phyloP scores from a whole-genome alignment of 2,797 vertebrate genomes.

The Okamejei kenojei region DNA sequence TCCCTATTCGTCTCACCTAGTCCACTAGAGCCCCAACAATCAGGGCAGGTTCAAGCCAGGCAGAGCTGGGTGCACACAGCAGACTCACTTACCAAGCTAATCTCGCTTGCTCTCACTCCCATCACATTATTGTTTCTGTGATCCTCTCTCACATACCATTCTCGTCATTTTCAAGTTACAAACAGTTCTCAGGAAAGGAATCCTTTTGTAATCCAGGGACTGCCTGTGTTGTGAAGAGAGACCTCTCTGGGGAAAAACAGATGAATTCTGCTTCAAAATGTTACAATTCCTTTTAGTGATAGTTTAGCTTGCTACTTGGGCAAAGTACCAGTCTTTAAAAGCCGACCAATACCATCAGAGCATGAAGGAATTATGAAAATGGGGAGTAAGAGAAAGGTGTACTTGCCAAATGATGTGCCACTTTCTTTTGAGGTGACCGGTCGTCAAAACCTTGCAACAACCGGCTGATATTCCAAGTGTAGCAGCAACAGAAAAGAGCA shows the following conservation, averaged over 20 bases:
- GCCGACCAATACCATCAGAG: background rate
- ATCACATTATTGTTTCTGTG: too few relatives aligned
- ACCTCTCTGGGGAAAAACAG: background rate
- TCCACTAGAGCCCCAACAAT: too few relatives aligned
- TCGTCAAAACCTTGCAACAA: constrained; percentile 63
- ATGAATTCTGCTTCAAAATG: too few relatives aligned
- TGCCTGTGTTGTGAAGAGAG: background rate
- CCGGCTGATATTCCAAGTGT: constrained; percentile 72
- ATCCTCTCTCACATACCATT: too few relatives aligned
- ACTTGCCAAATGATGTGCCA: constrained; percentile 72
- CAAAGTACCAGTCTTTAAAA: background rate
- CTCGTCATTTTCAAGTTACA: too few relatives aligned
- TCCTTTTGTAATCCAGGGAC: too few relatives aligned
- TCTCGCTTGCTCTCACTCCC: too few relatives aligned
- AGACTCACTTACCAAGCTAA: too few relatives aligned
- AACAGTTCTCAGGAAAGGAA: too few relatives aligned
- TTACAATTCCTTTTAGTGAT: background rate
- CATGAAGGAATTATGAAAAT: background rate
- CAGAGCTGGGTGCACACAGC: too few relatives aligned
- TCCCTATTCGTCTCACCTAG: too few relatives aligned
- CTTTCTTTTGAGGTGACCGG: constrained; percentile 72
- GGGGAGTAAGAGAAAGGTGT: background rate
- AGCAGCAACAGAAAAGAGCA: constrained; percentile 80
- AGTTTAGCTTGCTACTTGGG: background rate
- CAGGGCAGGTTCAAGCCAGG: too few relatives aligned